phyloP scores from a whole-genome alignment of 2,888 invertebrate genomes.

The Lapara coniferarum region DNA sequence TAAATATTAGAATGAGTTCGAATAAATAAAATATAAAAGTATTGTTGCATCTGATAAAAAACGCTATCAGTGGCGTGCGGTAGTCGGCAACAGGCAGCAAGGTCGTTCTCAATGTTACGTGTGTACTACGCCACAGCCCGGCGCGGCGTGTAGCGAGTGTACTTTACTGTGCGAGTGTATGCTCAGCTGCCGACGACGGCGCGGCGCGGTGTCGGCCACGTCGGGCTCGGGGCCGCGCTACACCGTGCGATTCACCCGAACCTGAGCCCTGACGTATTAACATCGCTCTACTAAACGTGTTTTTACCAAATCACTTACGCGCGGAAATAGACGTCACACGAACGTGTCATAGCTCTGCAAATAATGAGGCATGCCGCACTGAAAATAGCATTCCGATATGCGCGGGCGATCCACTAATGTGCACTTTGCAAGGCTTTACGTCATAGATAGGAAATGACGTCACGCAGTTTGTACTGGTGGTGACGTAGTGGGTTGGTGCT shows the following conservation, averaged over 20 bases:
- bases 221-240: slow-evolving; percentile 29
- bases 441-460: slow-evolving; percentile 50
- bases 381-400: not conserved
- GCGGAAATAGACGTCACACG: not conserved
- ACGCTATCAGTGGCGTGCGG: slow-evolving; percentile 49
- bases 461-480: slow-evolving; percentile 36
- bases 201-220: slow-evolving; percentile 40
- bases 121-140: slow-evolving; percentile 45
- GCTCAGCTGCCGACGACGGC: slow-evolving; percentile 56
- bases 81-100: slow-evolving; percentile 66
- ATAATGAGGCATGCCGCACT: not conserved
- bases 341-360: not conserved
- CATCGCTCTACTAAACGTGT: not conserved
- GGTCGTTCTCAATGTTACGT: slow-evolving; percentile 74
- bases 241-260: not conserved
- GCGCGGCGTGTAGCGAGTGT: slow-evolving; percentile 22
- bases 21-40: not conserved
- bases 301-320: not conserved
- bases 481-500: slow-evolving; percentile 38
- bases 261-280: not conserved
- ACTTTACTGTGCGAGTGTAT: slow-evolving; percentile 48
- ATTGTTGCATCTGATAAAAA: slow-evolving; percentile 32
- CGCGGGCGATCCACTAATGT: not conserved
- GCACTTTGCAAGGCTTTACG: slow-evolving; percentile 33
- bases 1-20: not conserved